Evolutionary conservation across 2,888 invertebrate species (phyloP).

Genomic region (Notodonta ziczac): DNA sequence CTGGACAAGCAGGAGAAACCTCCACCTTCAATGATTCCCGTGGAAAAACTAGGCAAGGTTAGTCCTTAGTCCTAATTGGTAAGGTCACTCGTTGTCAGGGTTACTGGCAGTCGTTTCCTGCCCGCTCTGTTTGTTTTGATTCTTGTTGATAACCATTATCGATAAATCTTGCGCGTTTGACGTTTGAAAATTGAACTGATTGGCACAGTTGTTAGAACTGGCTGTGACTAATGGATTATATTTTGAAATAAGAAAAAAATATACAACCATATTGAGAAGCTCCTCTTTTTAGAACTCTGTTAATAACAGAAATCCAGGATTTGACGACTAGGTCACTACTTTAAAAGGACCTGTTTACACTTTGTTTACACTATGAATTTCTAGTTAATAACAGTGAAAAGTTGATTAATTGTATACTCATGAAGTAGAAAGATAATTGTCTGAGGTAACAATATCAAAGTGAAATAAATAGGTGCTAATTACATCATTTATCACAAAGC

Average conservation of each 20-base stretch:
- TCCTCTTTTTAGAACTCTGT: too few relatives aligned
- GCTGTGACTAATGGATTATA: not conserved
- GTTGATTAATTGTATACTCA: not conserved
- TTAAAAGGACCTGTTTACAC: too few relatives aligned
- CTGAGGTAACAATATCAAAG: too few relatives aligned
- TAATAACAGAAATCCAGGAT: not conserved
- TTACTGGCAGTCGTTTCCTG: conserved; percentile 43
- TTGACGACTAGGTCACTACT: not conserved
- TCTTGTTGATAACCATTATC: conserved; percentile 34
- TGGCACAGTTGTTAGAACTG: conserved; percentile 8
- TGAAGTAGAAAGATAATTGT: too few relatives aligned
- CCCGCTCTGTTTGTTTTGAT: conserved; percentile 43
- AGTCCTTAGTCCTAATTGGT: conserved; percentile 34
- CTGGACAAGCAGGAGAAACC: conserved; percentile 80
- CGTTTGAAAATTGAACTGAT: conserved; percentile 23
- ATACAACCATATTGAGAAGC: too few relatives aligned
- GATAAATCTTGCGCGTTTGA: conserved; percentile 35
- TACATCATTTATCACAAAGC: too few relatives aligned
- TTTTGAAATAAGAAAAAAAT: not conserved
- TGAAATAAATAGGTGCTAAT: too few relatives aligned
- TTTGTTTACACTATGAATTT: too few relatives aligned
- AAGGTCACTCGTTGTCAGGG: conserved; percentile 44
- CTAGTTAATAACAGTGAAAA: too few relatives aligned
- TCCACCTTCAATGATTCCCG: conserved; percentile 87
- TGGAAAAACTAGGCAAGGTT: conserved; percentile 91